These are phyloP conservation scores for Lottia scabra DNA, from an alignment of 2,888 invertebrate genomes.

Conservation along the genomic window DNA sequence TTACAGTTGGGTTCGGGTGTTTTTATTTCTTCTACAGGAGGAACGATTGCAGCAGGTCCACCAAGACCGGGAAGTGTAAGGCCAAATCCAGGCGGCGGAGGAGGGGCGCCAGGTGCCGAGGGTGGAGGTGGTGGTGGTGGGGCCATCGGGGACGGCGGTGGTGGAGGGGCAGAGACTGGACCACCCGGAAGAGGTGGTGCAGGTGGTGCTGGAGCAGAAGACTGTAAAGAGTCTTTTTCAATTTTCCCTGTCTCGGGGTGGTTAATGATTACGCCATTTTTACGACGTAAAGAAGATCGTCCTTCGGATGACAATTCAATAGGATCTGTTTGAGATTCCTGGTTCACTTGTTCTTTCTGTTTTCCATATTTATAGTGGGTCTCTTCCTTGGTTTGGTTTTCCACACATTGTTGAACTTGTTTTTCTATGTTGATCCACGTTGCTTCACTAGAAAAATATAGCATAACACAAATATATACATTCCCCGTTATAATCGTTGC, in stretches of 20 bases:
- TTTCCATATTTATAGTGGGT: not conserved
- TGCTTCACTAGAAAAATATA: slow-evolving; percentile 46
- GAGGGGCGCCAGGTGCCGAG: slow-evolving; percentile 24
- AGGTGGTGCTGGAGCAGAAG: slow-evolving; percentile 29
- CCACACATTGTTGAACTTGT: slow-evolving; percentile 46
- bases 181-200: slow-evolving; percentile 22
- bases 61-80: slow-evolving; percentile 26
- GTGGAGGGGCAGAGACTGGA: slow-evolving; percentile 23
- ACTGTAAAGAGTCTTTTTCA: slow-evolving; percentile 16
- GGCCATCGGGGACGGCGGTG: slow-evolving; percentile 16
- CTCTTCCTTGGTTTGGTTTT: slow-evolving; percentile 9
- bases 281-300: not conserved
- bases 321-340: not conserved
- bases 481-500: too few relatives aligned
- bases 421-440: slow-evolving; percentile 56
- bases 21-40: slow-evolving; percentile 70
- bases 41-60: slow-evolving; percentile 30
- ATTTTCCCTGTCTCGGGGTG: not conserved
- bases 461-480: too few relatives aligned
- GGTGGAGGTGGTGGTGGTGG: slow-evolving; percentile 32
- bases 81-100: slow-evolving; percentile 31
- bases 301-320: not conserved
- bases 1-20: slow-evolving; percentile 93
- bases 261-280: not conserved
- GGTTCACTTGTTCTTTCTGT: not conserved